Evolutionary conservation across 2,797 vertebrate species (phyloP), one percentile per base, ranked within the genome.

Genomic region (Thunnus albacares): DNA sequence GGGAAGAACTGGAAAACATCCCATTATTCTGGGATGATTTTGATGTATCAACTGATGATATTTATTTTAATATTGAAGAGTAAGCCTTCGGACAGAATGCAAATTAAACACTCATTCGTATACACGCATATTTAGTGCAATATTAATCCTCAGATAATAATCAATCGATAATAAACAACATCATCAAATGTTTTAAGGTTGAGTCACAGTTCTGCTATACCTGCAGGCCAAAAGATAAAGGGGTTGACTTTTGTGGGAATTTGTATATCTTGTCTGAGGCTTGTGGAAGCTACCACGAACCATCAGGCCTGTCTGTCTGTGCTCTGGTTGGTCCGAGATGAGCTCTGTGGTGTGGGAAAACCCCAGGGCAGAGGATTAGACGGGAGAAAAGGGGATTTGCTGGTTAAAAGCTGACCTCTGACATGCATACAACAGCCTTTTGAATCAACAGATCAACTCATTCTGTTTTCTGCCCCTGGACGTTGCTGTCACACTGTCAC

Each of bases 331-430:
- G 74, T 77, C 71, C 3, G 53, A 80, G 75, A 87, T 78, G 87
- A 87, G 84, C 65, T 57, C 71, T 70, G 72, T 69, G 82, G 71
- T 92, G 91, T 90, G 92, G 89, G 93, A 92, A 91, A 92, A 81
- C 76, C 88, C 78, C 92, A 71, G 56, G 62, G 51, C 45, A 22
- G 79, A 71, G 91, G 91, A 94, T 94, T 93, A 95, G 66, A 84
- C 0, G 24, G 63, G 70, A 83, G 77, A 78, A 82, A 88, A 52
- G 74, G 77, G 90, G 92, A 93, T 92, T 92, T 94, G 78, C 87
- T 83, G 63, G 82, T 91, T 92, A 86, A 92, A 92, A 86, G 84
- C 75, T 89, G 89, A 92, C 92, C 93, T 89, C 77, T 91, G 92
- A 92, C 91, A 87, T 71, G 59, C 71, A 88, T 6, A 92, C 87